phyloP scores from a whole-genome alignment of 1,140 invertebrate genomes.

The Bathynomus jamesi region DNA sequence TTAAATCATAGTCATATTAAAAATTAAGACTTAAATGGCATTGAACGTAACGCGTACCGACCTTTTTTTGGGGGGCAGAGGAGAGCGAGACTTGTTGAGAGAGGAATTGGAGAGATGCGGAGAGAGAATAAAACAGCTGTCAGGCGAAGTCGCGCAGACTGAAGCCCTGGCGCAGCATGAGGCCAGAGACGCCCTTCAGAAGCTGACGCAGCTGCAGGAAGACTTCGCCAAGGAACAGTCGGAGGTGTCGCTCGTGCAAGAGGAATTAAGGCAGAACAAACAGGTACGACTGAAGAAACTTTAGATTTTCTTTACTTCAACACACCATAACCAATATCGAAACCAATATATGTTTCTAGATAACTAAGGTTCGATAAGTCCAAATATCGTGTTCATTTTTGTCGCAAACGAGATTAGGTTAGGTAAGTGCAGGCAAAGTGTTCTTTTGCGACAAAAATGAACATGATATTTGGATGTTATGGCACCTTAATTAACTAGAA shows the following conservation, averaged over 20 bases:
- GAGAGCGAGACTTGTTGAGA: slow-evolving; percentile 55
- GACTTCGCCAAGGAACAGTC: slow-evolving; percentile 11
- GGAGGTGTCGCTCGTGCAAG: slow-evolving; percentile 9
- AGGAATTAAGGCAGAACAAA: slow-evolving; percentile 17
- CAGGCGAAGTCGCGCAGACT: slow-evolving; percentile 50
- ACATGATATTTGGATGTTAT: too few species aligned
- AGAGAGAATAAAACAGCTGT: slow-evolving; percentile 49
- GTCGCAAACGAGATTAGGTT: too few species aligned
- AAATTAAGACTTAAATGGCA: too few species aligned
- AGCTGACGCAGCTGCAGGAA: slow-evolving; percentile 11
- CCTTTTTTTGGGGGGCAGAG: slow-evolving; percentile 2
- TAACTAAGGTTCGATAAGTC: too few species aligned
- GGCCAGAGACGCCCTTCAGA: slow-evolving; percentile 39
- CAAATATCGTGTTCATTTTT: too few species aligned
- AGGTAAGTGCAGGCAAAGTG: too few species aligned
- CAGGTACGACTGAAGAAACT: slow-evolving; percentile 17
- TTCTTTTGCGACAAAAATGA: too few species aligned
- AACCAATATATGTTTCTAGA: too few species aligned
- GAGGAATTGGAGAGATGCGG: slow-evolving; percentile 53
- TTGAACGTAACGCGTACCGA: too few species aligned
- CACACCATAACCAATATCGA: too few species aligned
- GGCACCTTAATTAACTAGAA: slow-evolving; percentile 15
- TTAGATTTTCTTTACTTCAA: too few species aligned
- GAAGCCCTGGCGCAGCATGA: slow-evolving; percentile 45
- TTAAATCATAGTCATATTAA: too few species aligned